A percentile compares a stretch with the other conserved stretches of the same genome.
Evolutionary conservation across 2,797 vertebrate species (phyloP).

Genomic region (Otolemur crassicaudatus): DNA sequence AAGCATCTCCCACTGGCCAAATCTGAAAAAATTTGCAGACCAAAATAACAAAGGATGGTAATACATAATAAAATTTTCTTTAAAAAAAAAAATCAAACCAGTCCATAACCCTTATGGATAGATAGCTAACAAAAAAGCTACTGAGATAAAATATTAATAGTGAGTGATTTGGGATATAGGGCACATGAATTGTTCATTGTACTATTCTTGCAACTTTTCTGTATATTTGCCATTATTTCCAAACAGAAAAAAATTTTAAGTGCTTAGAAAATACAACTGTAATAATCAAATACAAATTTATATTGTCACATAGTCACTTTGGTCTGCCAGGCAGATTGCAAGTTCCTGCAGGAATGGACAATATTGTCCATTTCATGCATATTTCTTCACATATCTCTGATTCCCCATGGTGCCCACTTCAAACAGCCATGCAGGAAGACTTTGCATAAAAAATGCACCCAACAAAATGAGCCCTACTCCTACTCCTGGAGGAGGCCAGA

Average conservation of each 20-base stretch:
- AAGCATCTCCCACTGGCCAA: neutral
- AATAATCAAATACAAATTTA: neutral
- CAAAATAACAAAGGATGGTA: neutral
- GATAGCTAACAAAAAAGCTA: neutral
- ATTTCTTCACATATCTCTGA: neutral
- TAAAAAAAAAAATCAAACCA: neutral
- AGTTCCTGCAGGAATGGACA: neutral
- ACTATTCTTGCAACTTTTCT: neutral
- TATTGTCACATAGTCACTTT: neutral
- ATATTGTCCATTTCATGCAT: neutral
- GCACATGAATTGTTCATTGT: neutral
- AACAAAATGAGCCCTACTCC: neutral
- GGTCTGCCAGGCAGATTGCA: neutral
- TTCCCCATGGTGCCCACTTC: neutral
- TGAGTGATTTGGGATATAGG: neutral
- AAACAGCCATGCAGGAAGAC: neutral
- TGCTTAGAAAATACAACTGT: neutral
- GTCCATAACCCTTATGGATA: neutral
- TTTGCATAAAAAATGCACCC: neutral
- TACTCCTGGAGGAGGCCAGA: neutral
- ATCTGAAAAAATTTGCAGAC: neutral
- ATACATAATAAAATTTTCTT: neutral
- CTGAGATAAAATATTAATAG: constrained; percentile 26
- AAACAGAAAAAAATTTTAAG: neutral
- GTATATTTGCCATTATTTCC: constrained; percentile 35